Evolutionary conservation across 2,113 vertebrate species (phyloP).

Genomic region (Bungarus multicinctus): DNA sequence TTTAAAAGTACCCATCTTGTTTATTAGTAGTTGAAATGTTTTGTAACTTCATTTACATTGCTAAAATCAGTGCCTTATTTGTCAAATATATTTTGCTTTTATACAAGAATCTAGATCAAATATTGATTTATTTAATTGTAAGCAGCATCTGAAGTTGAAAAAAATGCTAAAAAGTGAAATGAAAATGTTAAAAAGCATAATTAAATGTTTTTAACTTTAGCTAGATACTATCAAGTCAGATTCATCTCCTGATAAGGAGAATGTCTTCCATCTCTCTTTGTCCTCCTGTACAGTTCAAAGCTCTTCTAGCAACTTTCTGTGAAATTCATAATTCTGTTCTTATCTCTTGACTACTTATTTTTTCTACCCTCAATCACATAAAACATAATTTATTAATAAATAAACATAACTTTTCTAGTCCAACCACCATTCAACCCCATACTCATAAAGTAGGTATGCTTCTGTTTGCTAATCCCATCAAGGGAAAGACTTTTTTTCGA

Average conservation of each 20-base stretch:
- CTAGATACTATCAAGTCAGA: not conserved
- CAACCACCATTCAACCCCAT: not conserved
- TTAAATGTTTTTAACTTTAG: not conserved
- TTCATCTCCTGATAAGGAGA: not conserved
- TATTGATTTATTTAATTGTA: conserved; percentile 39
- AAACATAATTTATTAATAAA: not conserved
- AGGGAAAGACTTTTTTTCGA: not conserved
- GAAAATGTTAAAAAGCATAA: conserved; percentile 26
- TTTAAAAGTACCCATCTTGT: conserved; percentile 46
- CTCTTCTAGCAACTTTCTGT: not conserved
- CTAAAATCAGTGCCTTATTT: not conserved
- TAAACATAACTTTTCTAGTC: not conserved
- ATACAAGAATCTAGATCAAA: conserved; percentile 29
- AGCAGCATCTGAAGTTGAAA: not conserved
- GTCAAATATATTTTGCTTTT: conserved; percentile 11
- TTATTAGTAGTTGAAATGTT: conserved; percentile 50
- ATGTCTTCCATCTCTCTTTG: not conserved
- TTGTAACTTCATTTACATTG: conserved; percentile 34
- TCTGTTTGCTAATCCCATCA: not conserved
- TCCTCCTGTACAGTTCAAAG: not conserved
- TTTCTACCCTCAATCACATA: not conserved
- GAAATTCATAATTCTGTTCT: not conserved
- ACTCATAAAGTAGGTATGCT: not conserved
- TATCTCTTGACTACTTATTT: not conserved
- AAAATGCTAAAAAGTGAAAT: not conserved